phyloP scores from a whole-genome alignment of 2,113 vertebrate species.

The Brachyhypopomus occidentalis region DNA sequence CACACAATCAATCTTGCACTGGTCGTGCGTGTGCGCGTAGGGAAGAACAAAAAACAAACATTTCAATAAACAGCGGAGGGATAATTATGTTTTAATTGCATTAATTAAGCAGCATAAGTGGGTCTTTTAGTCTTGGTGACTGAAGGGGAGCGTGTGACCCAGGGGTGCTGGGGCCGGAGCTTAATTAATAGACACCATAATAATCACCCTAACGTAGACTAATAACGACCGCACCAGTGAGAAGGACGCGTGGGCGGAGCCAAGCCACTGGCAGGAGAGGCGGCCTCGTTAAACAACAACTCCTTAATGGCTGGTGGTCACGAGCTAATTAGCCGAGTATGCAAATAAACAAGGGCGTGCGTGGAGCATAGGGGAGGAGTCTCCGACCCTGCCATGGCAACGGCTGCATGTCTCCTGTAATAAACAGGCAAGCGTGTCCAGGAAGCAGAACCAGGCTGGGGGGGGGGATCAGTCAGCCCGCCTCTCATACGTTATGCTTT shows the following conservation, averaged over 20 bases:
- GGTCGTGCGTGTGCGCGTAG: constrained; percentile 22
- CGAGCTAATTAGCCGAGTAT: constrained; percentile 44
- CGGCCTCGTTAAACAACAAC: constrained; percentile 37
- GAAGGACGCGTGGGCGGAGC: constrained; percentile 7
- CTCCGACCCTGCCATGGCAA: constrained; percentile 6
- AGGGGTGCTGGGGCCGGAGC: constrained; percentile 42
- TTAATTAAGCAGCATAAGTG: constrained; percentile 64
- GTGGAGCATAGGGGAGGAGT: background rate
- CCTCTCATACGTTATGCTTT: too few relatives aligned
- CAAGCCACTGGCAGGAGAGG: constrained; percentile 41
- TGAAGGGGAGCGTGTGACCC: constrained; percentile 37
- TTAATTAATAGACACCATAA: constrained; percentile 54
- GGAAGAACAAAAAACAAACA: constrained; percentile 36
- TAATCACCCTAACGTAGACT: constrained; percentile 41
- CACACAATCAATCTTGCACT: constrained; percentile 64
- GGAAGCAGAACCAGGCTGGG: background rate
- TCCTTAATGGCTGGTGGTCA: constrained; percentile 55
- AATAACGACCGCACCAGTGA: constrained; percentile 34
- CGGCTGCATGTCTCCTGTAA: background rate
- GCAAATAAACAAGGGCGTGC: constrained; percentile 19
- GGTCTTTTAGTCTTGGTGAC: constrained; percentile 38
- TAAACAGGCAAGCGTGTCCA: background rate
- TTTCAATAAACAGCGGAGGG: constrained; percentile 56
- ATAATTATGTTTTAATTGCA: constrained; percentile 68
- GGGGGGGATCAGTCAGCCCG: too few relatives aligned